Percentiles rank a stretch among this genome's conserved stretches.
Conservation (phyloP, 2,797 vertebrate species). For the Rhodeus uyekii region DNA sequence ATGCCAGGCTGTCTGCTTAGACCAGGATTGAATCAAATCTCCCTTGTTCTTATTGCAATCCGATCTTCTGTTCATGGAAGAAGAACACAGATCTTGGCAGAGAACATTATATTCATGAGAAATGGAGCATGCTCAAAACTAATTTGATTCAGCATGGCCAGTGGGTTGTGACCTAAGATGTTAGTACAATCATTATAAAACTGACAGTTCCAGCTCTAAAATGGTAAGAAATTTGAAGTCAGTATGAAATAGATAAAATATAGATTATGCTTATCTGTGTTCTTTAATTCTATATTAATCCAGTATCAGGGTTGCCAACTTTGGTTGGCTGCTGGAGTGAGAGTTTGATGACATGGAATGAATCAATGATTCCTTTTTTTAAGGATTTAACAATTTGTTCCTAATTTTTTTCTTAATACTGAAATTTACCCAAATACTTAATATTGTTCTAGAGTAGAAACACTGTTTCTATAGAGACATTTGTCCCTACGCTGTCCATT, state of each 20-base stretch:
- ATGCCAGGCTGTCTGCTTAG: slow-evolving; percentile 7
- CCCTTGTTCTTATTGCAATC: background rate
- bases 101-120: slow-evolving; percentile 13
- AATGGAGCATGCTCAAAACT: background rate
- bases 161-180: background rate
- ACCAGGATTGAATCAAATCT: slow-evolving; percentile 24
- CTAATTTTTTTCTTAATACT: background rate
- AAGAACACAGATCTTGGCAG: slow-evolving; percentile 8
- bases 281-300: background rate
- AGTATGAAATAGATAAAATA: background rate
- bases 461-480: background rate
- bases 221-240: background rate
- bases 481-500: background rate
- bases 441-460: background rate
- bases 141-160: background rate
- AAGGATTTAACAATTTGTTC: background rate
- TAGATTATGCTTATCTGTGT: background rate
- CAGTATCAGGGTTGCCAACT: background rate
- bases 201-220: background rate
- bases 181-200: background rate
- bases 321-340: background rate
- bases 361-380: background rate
- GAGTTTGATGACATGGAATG: background rate
- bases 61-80: slow-evolving; percentile 21
- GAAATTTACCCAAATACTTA: background rate